Evolutionary conservation across 2,113 vertebrate species (phyloP), one percentile per base, ranked within the genome.

Genomic region (Machaerirhynchus nigripectus): DNA sequence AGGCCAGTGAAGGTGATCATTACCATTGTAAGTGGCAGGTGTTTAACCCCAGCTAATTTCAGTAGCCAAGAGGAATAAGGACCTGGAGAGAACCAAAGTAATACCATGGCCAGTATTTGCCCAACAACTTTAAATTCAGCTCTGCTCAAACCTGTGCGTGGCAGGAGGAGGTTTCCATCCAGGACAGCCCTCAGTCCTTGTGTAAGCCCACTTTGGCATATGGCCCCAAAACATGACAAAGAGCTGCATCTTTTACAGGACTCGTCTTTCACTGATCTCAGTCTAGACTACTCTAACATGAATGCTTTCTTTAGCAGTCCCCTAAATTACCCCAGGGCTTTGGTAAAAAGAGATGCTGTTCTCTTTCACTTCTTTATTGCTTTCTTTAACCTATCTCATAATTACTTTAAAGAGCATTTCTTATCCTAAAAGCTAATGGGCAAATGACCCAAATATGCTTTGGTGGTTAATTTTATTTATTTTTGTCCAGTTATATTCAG

Each of bases 81-180:
- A 68, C 11, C n/a, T 68, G 27, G 20, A 81, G 53, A 71, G 28
- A 64, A 31, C 8, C 6, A 8, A 70, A 56, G 24, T 13, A 67
- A 31, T 10, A 22, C 2, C 8, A 11, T 11, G 31, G 26, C 31
- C 33, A 69, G 15, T n/a, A n/a, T 60, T 49, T 64, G 5, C 22
- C 31, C 3, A 0, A 11, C 24, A 47, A 16, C 10, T 84, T 78
- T 89, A 70, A 63, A 78, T 42, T 31, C 64, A 71, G 15, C n/a
- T 50, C 39, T 59, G 44, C 31, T 70, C 28, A 60, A 46, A 57
- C 6, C 6, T 9, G 5, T 39, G 22, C 0, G 0, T 24, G 67
- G 13, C n/a, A 49, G 26, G 15, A 27, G 44, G n/a, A 73, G 5
- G 3, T 30, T 83, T 83, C 26, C 56, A 37, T 11, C 18, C 82